These are phyloP conservation scores for Noctua pronuba DNA, from an alignment of 2,888 invertebrate genomes.

Conservation along the genomic window DNA sequence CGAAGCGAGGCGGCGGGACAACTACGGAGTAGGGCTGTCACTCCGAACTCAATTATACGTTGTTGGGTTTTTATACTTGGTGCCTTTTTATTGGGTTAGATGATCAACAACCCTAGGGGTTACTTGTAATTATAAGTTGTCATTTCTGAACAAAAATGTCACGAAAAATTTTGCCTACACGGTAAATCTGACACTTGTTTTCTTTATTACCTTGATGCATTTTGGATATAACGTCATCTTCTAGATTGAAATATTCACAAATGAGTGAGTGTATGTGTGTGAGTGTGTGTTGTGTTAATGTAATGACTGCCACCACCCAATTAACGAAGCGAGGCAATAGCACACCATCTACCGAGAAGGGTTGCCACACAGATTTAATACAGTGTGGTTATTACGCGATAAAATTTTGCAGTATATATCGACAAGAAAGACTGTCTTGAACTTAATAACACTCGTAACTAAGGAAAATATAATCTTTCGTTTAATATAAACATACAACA, in stretches of 20 bases:
- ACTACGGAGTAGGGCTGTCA: constrained; percentile 60
- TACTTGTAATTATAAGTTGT: background rate
- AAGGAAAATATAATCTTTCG: background rate
- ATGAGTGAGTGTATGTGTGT: too few species aligned
- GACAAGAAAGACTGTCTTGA: background rate
- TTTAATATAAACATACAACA: background rate
- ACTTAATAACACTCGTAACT: background rate
- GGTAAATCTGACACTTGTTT: background rate
- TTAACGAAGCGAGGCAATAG: constrained; percentile 62
- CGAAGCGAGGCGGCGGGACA: constrained; percentile 64
- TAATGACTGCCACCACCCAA: constrained; percentile 68
- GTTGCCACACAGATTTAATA: background rate
- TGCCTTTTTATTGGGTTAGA: constrained; percentile 5
- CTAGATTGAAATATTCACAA: too few species aligned
- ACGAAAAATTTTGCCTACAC: background rate
- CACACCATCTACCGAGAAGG: constrained; percentile 1
- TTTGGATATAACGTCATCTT: background rate
- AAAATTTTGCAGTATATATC: background rate
- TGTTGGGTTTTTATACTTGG: background rate
- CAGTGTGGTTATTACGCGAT: background rate
- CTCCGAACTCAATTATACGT: constrained; percentile 20
- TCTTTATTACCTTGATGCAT: background rate
- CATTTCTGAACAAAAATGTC: background rate
- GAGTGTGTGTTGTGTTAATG: constrained; percentile 69
- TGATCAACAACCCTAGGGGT: background rate